phyloP scores from a whole-genome alignment of 2,888 invertebrate genomes.

The Thyatira batis region DNA sequence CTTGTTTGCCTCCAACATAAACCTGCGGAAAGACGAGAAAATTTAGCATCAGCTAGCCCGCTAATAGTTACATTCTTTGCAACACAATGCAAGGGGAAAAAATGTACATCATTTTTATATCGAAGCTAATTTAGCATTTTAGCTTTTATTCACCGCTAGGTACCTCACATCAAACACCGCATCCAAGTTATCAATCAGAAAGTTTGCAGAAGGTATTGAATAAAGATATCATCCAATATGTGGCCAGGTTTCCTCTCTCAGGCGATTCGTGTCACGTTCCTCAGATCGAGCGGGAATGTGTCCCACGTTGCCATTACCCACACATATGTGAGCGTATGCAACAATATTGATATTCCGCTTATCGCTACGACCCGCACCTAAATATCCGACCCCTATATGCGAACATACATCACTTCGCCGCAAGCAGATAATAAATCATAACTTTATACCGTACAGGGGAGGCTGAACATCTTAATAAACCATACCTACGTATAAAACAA shows the following conservation, averaged over 20 bases:
- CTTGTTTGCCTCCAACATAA: slow-evolving; percentile 90
- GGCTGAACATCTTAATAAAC: neutral
- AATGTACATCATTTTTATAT: neutral
- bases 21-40: slow-evolving; percentile 64
- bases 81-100: neutral
- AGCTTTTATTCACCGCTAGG: too few relatives aligned
- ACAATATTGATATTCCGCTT: neutral
- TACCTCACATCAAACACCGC: too few relatives aligned
- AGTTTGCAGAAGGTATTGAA: neutral
- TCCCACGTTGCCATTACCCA: neutral
- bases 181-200: too few relatives aligned
- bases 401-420: slow-evolving; percentile 1
- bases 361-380: neutral
- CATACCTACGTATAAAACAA: neutral
- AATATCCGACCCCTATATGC: neutral
- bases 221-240: neutral
- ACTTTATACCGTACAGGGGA: neutral
- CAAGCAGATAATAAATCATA: slow-evolving; percentile 4
- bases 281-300: neutral
- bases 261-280: neutral
- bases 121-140: too few relatives aligned
- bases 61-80: neutral
- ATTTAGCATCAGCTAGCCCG: neutral
- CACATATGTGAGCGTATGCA: neutral
- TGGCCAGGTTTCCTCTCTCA: neutral